Evolutionary conservation across 2,888 invertebrate species (phyloP).

Genomic region (Cerastis rubricosa): DNA sequence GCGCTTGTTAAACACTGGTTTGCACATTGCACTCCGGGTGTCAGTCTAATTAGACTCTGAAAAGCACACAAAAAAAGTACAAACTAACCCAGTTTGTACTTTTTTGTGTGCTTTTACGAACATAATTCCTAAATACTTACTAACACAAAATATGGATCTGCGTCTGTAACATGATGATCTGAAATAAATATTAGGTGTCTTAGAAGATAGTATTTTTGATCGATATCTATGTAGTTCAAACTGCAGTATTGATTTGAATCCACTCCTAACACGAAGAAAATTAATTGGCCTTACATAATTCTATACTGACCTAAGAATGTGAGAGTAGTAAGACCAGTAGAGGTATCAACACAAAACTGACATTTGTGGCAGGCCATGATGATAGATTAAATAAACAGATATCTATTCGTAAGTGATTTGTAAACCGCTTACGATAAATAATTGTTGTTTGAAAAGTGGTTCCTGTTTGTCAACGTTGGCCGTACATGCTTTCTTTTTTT

Average conservation of each 20-base stretch:
- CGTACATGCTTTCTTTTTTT: slow-evolving; percentile 61
- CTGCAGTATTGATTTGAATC: not conserved
- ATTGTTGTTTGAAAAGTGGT: slow-evolving; percentile 56
- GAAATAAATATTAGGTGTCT: too few species aligned
- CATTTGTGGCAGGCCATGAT: slow-evolving; percentile 1
- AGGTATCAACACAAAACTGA: slow-evolving; percentile 8
- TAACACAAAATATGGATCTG: too few species aligned
- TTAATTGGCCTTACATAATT: not conserved
- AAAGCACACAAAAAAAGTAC: too few species aligned
- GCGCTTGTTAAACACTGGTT: too few species aligned
- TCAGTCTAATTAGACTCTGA: too few species aligned
- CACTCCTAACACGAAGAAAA: not conserved
- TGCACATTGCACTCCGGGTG: too few species aligned
- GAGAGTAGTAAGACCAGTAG: slow-evolving; percentile 27
- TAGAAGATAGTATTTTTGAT: not conserved
- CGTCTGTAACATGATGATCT: too few species aligned
- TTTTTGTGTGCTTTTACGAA: too few species aligned
- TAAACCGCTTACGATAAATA: slow-evolving; percentile 39
- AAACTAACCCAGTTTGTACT: too few species aligned
- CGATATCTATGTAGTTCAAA: not conserved
- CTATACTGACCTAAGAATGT: not conserved
- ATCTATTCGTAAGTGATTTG: slow-evolving; percentile 41
- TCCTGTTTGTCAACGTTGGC: slow-evolving; percentile 43
- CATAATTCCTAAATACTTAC: too few species aligned
- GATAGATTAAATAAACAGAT: slow-evolving; percentile 48